phyloP scores from a whole-genome alignment of 2,113 vertebrate species.

The Rhynchopsitta pachyrhyncha region DNA sequence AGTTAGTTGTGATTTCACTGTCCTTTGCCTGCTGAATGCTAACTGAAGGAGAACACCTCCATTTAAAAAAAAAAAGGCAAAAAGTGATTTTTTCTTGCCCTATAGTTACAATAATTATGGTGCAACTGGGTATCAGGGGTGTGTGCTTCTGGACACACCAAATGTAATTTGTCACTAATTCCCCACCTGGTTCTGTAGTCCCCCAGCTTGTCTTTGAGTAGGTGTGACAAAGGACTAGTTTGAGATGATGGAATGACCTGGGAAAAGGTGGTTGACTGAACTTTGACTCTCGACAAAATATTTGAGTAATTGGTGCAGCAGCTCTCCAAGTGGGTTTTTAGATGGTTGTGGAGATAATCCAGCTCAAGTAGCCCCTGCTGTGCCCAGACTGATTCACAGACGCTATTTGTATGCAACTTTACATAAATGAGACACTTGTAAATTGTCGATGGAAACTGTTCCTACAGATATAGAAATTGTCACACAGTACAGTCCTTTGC shows the following conservation, averaged over 20 bases:
- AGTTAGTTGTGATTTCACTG: neutral
- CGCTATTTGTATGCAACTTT: neutral
- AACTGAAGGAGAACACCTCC: neutral
- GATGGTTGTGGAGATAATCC: fast-evolving
- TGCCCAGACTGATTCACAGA: neutral
- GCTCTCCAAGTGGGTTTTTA: neutral
- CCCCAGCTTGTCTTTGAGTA: neutral
- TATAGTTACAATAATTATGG: neutral
- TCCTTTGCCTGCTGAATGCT: neutral
- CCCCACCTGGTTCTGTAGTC: neutral
- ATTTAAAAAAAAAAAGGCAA: neutral
- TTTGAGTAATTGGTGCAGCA: neutral
- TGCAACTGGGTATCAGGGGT: neutral
- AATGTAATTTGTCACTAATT: neutral
- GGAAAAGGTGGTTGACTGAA: neutral
- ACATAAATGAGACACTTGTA: neutral
- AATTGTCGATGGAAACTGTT: fast-evolving
- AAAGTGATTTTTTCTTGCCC: neutral
- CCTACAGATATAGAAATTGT: neutral
- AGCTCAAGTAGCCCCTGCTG: neutral
- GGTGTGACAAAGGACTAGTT: neutral
- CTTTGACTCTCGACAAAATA: neutral
- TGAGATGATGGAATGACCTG: neutral
- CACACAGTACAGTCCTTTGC: neutral
- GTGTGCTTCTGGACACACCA: neutral